phyloP scores from a whole-genome alignment of 2,113 vertebrate genomes.

The Seriola aureovittata region DNA sequence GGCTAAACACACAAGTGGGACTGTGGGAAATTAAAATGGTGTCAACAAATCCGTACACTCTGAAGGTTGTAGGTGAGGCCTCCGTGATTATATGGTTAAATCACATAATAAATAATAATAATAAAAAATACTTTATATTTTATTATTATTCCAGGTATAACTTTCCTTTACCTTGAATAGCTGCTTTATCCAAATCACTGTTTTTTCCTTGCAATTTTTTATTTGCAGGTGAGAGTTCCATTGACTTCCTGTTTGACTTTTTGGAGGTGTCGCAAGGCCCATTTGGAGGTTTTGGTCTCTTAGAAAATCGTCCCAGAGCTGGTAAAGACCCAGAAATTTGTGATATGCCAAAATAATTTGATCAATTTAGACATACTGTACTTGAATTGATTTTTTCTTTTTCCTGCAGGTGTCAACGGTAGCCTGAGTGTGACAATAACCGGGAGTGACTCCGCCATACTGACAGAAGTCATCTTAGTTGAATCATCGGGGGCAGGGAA shows the following conservation, averaged over 20 bases:
- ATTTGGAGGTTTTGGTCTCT: conserved; percentile 16
- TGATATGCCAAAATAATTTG: not conserved
- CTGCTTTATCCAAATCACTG: no score
- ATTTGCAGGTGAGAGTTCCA: conserved; percentile 56
- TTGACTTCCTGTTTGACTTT: conserved; percentile 64
- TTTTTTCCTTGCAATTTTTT: not conserved
- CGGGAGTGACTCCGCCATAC: conserved; percentile 19
- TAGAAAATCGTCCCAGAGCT: conserved; percentile 39
- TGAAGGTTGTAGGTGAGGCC: conserved; percentile 76
- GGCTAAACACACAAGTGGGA: conserved; percentile 54
- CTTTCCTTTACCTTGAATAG: no score
- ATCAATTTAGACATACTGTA: no score
- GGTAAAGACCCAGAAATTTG: conserved; percentile 25
- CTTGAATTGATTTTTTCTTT: not conserved
- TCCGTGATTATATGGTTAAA: not conserved
- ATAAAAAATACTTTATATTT: no score
- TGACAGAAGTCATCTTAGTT: conserved; percentile 64
- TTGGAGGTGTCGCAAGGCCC: conserved; percentile 34
- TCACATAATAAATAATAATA: no score
- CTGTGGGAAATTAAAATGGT: conserved; percentile 63
- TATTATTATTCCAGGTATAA: no score
- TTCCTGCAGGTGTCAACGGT: conserved; percentile 38
- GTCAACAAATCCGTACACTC: conserved; percentile 60
- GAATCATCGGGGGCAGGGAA: conserved; percentile 18
- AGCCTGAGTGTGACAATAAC: conserved; percentile 56